Conservation (phyloP, 1,140 invertebrate species). For the Grapholita molesta region DNA sequence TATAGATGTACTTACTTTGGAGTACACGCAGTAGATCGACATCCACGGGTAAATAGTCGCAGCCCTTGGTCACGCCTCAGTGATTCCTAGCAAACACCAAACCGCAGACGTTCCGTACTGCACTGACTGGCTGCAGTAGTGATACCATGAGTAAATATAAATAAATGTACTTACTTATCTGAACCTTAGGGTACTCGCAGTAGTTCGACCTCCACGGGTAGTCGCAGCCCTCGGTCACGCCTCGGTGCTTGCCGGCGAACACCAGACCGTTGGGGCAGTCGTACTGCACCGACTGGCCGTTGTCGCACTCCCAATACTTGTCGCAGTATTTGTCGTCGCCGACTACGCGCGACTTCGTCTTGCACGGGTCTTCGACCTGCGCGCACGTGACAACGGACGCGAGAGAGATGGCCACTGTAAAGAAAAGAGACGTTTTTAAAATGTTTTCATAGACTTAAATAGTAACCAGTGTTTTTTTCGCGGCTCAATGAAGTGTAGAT, state of each 20-base stretch:
- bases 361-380: conserved; percentile 85
- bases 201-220: conserved; percentile 94
- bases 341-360: conserved; percentile 85
- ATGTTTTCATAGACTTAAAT: no score
- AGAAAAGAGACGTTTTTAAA: conserved; percentile 10
- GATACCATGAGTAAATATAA: conserved; percentile 86
- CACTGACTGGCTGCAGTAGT: conserved; percentile 85
- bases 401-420: conserved; percentile 46
- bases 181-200: conserved; percentile 82
- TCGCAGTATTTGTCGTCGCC: conserved; percentile 90
- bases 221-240: conserved; percentile 92
- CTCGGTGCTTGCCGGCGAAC: conserved; percentile 91
- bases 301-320: conserved; percentile 90
- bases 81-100: conserved; percentile 93
- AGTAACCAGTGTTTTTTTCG: no score
- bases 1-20: conserved; percentile 65
- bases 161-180: conserved; percentile 64
- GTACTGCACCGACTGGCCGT: conserved; percentile 87
- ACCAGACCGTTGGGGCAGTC: conserved; percentile 95
- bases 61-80: conserved; percentile 90
- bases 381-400: conserved; percentile 41
- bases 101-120: conserved; percentile 92
- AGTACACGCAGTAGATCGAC: conserved; percentile 89
- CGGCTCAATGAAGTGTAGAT: no score
- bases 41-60: conserved; percentile 94